Conservation (phyloP, 35 echinoderm and acorn worm species). For the Eucidaris tribuloides region DNA sequence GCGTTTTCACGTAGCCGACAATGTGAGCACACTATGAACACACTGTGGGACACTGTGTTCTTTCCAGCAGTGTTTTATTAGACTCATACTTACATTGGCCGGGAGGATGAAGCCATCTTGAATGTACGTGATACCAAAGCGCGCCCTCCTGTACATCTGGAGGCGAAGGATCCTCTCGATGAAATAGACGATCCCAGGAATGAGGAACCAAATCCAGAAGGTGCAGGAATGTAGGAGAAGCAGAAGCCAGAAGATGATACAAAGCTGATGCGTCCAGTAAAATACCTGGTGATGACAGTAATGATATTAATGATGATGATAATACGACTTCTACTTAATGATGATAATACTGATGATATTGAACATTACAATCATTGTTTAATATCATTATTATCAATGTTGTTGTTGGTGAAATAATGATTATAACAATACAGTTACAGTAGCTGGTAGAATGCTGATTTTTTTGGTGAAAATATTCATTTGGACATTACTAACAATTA, state of each 20-base stretch:
- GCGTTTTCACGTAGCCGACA: too few species aligned
- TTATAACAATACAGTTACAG: too few species aligned
- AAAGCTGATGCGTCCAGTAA: conserved; percentile 94
- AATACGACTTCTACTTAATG: background rate
- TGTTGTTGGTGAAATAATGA: too few species aligned
- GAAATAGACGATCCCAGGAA: conserved; percentile 48
- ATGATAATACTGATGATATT: background rate
- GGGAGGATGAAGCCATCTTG: conserved; percentile 62
- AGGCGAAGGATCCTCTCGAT: conserved; percentile 64
- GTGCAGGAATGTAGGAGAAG: conserved; percentile 65
- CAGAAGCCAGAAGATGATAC: conserved; percentile 70
- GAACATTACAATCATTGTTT: too few species aligned
- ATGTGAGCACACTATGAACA: too few species aligned
- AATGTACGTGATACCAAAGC: conserved; percentile 73
- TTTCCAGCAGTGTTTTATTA: too few species aligned
- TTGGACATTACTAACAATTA: too few species aligned
- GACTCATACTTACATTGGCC: conserved; percentile 81
- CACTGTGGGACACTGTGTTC: too few species aligned
- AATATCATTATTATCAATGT: too few species aligned
- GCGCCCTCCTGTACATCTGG: conserved; percentile 54
- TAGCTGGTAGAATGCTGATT: too few species aligned
- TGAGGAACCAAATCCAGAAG: conserved; percentile 71
- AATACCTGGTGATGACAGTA: conserved; percentile 59
- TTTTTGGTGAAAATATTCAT: too few species aligned
- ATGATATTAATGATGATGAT: background rate